Conservation (phyloP, 2,113 vertebrate genomes). For the Crocuta crocuta region DNA sequence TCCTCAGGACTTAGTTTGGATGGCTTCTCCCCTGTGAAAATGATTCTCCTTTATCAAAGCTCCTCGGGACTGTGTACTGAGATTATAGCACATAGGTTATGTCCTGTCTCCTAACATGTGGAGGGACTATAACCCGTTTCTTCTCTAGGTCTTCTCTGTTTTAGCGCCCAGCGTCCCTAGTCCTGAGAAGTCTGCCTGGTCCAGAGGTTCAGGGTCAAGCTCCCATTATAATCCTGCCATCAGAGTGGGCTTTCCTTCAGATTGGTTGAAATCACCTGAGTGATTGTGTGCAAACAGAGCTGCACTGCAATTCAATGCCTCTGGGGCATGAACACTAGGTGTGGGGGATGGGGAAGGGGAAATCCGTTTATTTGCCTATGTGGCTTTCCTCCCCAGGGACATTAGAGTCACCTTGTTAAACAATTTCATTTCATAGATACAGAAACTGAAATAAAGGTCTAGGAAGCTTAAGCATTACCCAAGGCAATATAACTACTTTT, state of each 20-base stretch:
- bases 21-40: neutral
- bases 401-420: neutral
- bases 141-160: neutral
- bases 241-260: neutral
- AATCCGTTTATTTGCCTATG: neutral
- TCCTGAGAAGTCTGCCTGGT: neutral
- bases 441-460: neutral
- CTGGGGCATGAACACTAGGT: neutral
- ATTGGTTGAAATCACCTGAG: neutral
- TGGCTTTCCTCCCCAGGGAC: neutral
- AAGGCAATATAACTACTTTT: neutral
- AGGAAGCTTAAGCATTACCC: neutral
- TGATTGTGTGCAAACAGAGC: neutral
- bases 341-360: neutral
- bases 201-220: neutral
- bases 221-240: neutral
- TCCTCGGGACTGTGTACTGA: neutral
- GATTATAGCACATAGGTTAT: too few species aligned
- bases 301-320: neutral
- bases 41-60: neutral
- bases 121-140: neutral
- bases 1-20: neutral
- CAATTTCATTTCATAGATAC: neutral
- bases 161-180: neutral
- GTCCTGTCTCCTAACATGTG: neutral